A percentile compares a stretch with the other conserved stretches of the same genome.
Evolutionary conservation across 2,888 invertebrate species (phyloP).

Genomic region (Elmis aenea): DNA sequence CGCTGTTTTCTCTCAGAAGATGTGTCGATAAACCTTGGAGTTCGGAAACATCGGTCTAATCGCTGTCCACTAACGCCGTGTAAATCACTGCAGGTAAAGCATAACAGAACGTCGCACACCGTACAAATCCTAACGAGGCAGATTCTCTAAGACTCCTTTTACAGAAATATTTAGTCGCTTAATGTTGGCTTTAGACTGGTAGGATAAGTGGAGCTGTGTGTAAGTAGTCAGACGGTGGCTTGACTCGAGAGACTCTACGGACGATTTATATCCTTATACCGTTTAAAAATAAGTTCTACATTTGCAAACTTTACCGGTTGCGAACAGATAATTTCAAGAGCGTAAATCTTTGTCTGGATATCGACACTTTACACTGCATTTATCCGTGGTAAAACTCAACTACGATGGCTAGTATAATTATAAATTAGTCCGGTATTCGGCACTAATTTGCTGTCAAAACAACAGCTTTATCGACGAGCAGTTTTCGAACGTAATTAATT

Average conservation of each 20-base stretch:
- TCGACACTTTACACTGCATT: constrained; percentile 39
- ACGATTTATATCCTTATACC: constrained; percentile 19
- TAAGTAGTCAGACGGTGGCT: constrained; percentile 40
- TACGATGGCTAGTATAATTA: constrained; percentile 43
- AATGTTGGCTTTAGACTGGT: constrained; percentile 36
- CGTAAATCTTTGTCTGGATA: constrained; percentile 44
- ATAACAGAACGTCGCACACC: constrained; percentile 14
- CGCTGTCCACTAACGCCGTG: constrained; percentile 39
- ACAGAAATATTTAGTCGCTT: constrained; percentile 28
- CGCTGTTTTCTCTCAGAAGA: constrained; percentile 39
- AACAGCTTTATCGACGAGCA: constrained; percentile 37
- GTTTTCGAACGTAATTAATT: constrained; percentile 33
- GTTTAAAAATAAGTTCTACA: constrained; percentile 10
- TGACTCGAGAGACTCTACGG: constrained; percentile 14
- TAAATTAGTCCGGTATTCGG: constrained; percentile 43
- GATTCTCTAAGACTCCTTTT: constrained; percentile 9
- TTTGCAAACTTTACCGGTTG: constrained; percentile 20
- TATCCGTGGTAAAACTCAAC: constrained; percentile 42
- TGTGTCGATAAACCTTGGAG: constrained; percentile 37
- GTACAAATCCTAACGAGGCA: constrained; percentile 18
- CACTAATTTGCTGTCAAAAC: constrained; percentile 46
- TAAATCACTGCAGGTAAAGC: constrained; percentile 37
- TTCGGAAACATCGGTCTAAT: constrained; percentile 43
- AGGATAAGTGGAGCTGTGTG: constrained; percentile 37
- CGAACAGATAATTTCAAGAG: constrained; percentile 33